Conservation (phyloP, 2,113 vertebrate genomes). For the Otus sunia region DNA sequence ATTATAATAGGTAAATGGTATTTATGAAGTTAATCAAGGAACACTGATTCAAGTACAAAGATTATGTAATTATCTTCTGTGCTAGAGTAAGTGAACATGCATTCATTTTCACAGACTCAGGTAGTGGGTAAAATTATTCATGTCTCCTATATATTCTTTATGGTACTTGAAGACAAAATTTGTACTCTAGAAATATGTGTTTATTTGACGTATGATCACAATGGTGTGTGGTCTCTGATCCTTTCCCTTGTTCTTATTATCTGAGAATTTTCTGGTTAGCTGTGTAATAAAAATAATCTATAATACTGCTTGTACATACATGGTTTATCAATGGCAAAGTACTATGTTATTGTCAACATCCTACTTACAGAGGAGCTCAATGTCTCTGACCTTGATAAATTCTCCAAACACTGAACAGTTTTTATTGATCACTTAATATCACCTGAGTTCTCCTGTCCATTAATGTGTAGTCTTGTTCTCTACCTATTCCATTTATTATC, state of each 20-base stretch:
- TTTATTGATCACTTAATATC: slow-evolving; percentile 76
- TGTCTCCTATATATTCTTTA: background rate
- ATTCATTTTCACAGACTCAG: background rate
- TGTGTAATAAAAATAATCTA: background rate
- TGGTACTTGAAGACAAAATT: background rate
- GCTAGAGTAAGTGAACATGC: background rate
- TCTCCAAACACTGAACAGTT: slow-evolving; percentile 64
- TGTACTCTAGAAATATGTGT: background rate
- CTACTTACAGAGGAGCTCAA: slow-evolving; percentile 8
- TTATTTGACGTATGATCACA: background rate
- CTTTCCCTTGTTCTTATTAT: background rate
- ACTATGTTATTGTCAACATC: slow-evolving; percentile 28
- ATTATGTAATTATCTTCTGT: background rate
- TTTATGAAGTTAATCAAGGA: background rate
- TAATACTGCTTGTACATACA: background rate
- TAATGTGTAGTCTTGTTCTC: slow-evolving; percentile 69
- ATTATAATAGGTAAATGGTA: background rate
- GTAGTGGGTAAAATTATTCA: background rate
- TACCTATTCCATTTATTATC: slow-evolving; percentile 75
- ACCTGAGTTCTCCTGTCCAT: slow-evolving; percentile 61
- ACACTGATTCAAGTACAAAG: background rate
- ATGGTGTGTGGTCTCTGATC: background rate
- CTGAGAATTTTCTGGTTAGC: background rate
- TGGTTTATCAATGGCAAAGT: background rate
- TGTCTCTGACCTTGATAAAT: slow-evolving; percentile 77